Conservation (phyloP, 2,888 invertebrate species). For the Caradrina clavipalpis region DNA sequence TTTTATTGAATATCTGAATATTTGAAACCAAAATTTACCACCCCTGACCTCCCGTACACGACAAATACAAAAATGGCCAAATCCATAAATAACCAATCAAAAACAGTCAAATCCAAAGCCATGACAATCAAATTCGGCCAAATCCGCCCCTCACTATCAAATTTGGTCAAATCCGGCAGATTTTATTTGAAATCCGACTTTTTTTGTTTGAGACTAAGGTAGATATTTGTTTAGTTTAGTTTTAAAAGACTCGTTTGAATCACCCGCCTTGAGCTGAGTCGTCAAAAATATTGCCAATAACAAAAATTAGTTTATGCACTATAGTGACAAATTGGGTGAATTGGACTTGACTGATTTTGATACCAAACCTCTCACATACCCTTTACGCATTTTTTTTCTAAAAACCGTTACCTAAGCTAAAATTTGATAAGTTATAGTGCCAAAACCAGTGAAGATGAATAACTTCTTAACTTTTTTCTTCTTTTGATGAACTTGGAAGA, state of each 20-base stretch:
- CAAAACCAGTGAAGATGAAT: no score
- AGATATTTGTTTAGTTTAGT: constrained; percentile 44
- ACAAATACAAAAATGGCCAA: constrained; percentile 44
- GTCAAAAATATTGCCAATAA: constrained; percentile 43
- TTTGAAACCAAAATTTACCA: constrained; percentile 46
- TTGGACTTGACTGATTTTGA: constrained; percentile 42
- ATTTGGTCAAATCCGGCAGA: no score
- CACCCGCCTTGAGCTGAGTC: constrained; percentile 40
- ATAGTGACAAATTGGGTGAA: constrained; percentile 42
- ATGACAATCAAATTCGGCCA: no score
- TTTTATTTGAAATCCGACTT: no score
- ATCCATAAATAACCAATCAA: constrained; percentile 41
- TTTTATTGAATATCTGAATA: constrained; percentile 41
- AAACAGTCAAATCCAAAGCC: no score
- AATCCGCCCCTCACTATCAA: no score
- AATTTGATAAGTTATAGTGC: no score
- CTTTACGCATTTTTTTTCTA: no score
- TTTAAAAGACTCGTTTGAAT: constrained; percentile 47
- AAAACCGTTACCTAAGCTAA: no score
- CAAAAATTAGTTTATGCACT: constrained; percentile 45
- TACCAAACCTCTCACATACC: constrained; percentile 12
- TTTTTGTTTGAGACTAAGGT: constrained; percentile 44
- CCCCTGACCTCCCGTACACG: constrained; percentile 38
- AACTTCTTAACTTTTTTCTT: no score
- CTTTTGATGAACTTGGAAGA: no score